Evolutionary conservation across 1,140 invertebrate species (phyloP).

Genomic region (Hirudo medicinalis): DNA sequence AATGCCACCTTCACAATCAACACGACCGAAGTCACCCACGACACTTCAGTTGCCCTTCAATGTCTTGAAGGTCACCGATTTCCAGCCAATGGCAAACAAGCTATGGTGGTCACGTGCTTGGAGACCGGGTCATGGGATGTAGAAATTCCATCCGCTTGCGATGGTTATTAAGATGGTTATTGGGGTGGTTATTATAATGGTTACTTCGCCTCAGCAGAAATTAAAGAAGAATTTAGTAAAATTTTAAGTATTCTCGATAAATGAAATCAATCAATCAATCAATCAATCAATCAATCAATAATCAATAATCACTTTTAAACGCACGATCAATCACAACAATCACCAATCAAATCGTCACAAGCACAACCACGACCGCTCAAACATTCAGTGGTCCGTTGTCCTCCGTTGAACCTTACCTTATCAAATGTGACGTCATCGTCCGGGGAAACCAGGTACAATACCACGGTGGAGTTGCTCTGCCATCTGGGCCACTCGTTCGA

Average conservation of each 20-base stretch:
- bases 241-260: too few relatives aligned
- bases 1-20: not conserved
- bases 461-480: not conserved
- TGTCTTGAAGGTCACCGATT: not conserved
- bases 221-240: too few relatives aligned
- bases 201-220: too few relatives aligned
- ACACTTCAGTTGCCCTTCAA: not conserved
- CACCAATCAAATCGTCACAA: too few relatives aligned
- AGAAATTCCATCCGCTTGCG: too few relatives aligned
- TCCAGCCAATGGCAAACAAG: not conserved
- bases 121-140: not conserved
- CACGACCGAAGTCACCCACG: not conserved
- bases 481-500: not conserved
- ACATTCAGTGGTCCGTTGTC: not conserved
- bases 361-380: too few relatives aligned
- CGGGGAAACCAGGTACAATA: not conserved
- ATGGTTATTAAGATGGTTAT: too few relatives aligned
- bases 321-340: too few relatives aligned
- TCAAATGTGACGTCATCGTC: not conserved
- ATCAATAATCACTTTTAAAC: too few relatives aligned
- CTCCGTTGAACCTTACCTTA: not conserved
- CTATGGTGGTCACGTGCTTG: slow-evolving; percentile 9
- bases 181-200: too few relatives aligned
- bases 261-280: too few relatives aligned
- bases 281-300: too few relatives aligned